phyloP scores from a whole-genome alignment of 2,797 vertebrate genomes.

The Galagoides demidoff region DNA sequence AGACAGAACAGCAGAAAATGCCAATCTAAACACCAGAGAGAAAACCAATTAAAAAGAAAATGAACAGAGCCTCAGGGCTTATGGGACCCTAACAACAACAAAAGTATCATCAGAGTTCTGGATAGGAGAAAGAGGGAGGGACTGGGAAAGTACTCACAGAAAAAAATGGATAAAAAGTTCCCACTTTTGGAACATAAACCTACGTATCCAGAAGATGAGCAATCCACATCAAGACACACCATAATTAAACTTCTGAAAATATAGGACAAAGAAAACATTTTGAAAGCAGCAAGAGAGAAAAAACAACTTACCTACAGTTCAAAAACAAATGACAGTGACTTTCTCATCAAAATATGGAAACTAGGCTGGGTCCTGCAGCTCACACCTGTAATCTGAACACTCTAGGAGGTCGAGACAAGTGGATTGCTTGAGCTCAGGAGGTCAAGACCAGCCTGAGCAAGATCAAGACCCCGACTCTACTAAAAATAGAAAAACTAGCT shows the following conservation, averaged over 20 bases:
- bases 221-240: neutral
- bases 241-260: slow-evolving; percentile 22
- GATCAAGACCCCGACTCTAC: too few species aligned
- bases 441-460: too few species aligned
- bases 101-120: neutral
- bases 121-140: neutral
- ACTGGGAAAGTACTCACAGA: neutral
- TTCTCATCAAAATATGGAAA: neutral
- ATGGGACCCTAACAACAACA: neutral
- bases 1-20: neutral
- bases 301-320: neutral
- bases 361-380: neutral
- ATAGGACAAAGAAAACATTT: slow-evolving; percentile 5
- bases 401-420: too few species aligned
- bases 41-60: slow-evolving; percentile 18
- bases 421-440: too few species aligned
- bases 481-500: too few species aligned
- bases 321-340: neutral
- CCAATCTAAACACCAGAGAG: neutral
- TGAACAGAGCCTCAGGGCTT: neutral
- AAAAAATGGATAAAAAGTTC: neutral
- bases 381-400: too few species aligned
- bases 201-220: neutral
- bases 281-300: slow-evolving; percentile 15
- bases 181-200: neutral